Conservation (phyloP, 2,888 invertebrate species). For the Zygaena filipendulae region DNA sequence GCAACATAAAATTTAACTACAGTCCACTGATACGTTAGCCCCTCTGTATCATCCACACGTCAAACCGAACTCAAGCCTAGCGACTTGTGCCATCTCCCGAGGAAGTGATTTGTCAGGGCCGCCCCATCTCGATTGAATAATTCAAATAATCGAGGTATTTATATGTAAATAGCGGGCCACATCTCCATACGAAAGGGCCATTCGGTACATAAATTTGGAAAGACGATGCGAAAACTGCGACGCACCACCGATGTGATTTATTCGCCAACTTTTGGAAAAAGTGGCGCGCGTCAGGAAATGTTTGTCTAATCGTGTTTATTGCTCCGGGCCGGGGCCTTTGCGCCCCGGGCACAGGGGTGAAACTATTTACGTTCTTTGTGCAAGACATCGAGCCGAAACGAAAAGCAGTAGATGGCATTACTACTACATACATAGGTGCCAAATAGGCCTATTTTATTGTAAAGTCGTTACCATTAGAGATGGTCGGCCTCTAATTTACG, state of each 20-base stretch:
- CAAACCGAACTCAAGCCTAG: conserved; percentile 47
- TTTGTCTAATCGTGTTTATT: conserved; percentile 67
- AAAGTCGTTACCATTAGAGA: no score
- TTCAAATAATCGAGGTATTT: conserved; percentile 70
- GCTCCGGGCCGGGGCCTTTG: conserved; percentile 48
- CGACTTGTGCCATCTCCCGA: conserved; percentile 60
- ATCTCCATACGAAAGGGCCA: conserved; percentile 70
- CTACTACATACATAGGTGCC: no score
- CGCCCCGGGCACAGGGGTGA: conserved; percentile 40
- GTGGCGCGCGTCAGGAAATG: conserved; percentile 64
- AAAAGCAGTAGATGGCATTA: no score
- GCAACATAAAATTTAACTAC: no score
- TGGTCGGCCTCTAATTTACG: no score
- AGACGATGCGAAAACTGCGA: conserved; percentile 66
- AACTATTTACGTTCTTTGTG: conserved; percentile 19
- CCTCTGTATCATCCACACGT: conserved; percentile 35
- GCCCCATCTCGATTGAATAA: conserved; percentile 70
- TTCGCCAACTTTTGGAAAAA: conserved; percentile 63
- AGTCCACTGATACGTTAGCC: no score
- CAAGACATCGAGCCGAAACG: no score
- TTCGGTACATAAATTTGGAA: conserved; percentile 69
- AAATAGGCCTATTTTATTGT: no score
- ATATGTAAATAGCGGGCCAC: conserved; percentile 66
- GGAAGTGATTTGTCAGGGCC: conserved; percentile 69
- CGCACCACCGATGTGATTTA: conserved; percentile 66